Base-by-base conservation (phyloP, 2,888 invertebrate genomes). In the Zaprionus lineosus region DNA sequence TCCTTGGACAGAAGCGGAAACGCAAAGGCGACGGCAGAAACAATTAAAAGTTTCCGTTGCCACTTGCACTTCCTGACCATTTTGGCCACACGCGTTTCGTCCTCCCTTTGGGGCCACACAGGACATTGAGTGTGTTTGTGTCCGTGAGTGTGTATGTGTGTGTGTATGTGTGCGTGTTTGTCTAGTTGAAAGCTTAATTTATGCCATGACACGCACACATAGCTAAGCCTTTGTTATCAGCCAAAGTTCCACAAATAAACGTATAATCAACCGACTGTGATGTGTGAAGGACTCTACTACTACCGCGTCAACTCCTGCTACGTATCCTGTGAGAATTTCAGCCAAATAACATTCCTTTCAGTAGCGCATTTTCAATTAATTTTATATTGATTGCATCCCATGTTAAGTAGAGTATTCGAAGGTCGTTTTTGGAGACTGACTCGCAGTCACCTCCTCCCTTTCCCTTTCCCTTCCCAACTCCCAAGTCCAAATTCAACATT, bases 11-110 rank as follows among this genome's bases (percentile, higher is more conserved):
- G 66, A 65, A 82, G 66, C 79, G 83, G 83, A 84, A 74, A 71
- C 63, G 67, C 64, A 81, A 71, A 84, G 55, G 78, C 81, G 84
- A 77, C 68, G 59, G 76, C 83, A 84, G 83, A 81, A 81, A 81
- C 81, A 81, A 81, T 81, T 81, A 81, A 81, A 81, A 81, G 84
- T 84, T 81, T 81, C 79, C 84, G 79, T 73, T 84, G 79, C 70
- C 79, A 81, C 79, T 81, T 81, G 75, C 61, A 75, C 76, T 82
- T 79, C 84, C 83, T 75, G 79, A 52, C 72, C 82, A 72, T 65
- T 76, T 70, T 74, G 65, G 60, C 65, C 76, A 77, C 70, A 50
- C 55, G 37, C 51, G 16, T 12, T 8, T 9, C 28, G 24, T 40
- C 26, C 34, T 48, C 36, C 44, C 40, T 40, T 52, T 53, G 39